Conservation (phyloP, 2,113 vertebrate genomes). For the Misgurnus mizolepis region DNA sequence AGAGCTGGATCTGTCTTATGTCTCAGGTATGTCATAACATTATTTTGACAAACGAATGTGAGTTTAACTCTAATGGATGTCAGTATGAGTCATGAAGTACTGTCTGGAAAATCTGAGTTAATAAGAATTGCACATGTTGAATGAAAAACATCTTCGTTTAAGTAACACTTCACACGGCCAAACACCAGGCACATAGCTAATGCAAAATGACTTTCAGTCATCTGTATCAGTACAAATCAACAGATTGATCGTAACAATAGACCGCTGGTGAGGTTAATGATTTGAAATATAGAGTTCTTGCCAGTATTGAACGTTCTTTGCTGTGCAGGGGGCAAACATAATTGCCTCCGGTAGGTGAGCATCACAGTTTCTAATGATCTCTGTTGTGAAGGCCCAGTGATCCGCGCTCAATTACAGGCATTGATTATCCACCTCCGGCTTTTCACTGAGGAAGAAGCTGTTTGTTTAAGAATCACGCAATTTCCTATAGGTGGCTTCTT, state of each 20-base stretch:
- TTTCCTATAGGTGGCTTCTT: conserved; percentile 18
- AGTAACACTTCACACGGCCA: background rate
- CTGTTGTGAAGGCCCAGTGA: conserved; percentile 35
- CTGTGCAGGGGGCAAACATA: conserved; percentile 39
- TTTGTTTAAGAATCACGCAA: conserved; percentile 13
- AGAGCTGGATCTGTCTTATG: conserved; percentile 17
- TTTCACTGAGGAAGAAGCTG: conserved; percentile 13
- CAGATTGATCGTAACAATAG: conserved; percentile 6
- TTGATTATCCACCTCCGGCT: conserved; percentile 20
- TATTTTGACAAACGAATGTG: conserved; percentile 19
- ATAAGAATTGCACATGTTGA: background rate
- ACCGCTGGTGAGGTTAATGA: conserved; percentile 41
- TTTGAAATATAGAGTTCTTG: conserved; percentile 38
- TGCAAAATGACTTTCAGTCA: background rate
- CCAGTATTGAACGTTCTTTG: conserved; percentile 28
- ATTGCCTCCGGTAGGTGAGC: conserved; percentile 45
- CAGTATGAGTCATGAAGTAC: background rate
- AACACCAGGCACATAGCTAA: background rate
- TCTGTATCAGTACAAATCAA: conserved; percentile 5
- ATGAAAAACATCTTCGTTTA: background rate
- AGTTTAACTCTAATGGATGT: conserved; percentile 12
- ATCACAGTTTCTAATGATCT: conserved; percentile 44
- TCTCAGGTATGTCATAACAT: conserved; percentile 13
- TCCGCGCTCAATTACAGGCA: conserved; percentile 23
- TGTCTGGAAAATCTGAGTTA: background rate